These are phyloP conservation scores for Clarias macrocephalus DNA, from an alignment of 2,113 vertebrate genomes.

Conservation along the genomic window DNA sequence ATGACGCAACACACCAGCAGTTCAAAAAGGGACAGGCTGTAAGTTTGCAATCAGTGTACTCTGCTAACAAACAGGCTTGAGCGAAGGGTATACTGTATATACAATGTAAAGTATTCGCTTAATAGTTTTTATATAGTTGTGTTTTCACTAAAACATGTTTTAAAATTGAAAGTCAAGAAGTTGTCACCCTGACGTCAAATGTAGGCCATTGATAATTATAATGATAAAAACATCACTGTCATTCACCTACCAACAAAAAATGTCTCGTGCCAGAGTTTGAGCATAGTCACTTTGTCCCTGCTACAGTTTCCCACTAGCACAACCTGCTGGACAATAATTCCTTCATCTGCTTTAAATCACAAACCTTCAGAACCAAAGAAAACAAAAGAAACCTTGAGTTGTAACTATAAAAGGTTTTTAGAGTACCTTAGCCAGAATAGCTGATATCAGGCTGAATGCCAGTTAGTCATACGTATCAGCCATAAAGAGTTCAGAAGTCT, in stretches of 20 bases:
- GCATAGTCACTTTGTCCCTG: neutral
- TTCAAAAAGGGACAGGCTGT: neutral
- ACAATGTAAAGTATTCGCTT: neutral
- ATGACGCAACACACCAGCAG: constrained; percentile 48
- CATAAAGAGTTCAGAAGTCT: neutral
- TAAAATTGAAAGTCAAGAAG: neutral
- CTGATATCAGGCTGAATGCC: neutral
- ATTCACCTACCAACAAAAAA: neutral
- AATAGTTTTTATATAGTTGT: neutral
- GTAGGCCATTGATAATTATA: neutral
- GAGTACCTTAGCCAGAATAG: neutral
- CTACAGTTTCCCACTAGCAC: neutral
- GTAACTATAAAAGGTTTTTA: neutral
- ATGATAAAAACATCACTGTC: neutral
- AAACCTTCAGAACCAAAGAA: neutral
- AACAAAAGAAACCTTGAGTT: neutral
- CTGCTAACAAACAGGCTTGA: too few relatives aligned
- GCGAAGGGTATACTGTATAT: too few relatives aligned
- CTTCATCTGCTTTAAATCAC: neutral
- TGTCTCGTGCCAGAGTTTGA: too few relatives aligned
- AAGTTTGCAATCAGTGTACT: neutral
- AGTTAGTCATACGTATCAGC: neutral
- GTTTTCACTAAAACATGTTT: neutral
- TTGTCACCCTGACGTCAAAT: neutral
- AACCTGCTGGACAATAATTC: neutral